These are phyloP conservation scores for Leptobrachium leishanense DNA, from an alignment of 2,113 vertebrate genomes.

Conservation along the genomic window DNA sequence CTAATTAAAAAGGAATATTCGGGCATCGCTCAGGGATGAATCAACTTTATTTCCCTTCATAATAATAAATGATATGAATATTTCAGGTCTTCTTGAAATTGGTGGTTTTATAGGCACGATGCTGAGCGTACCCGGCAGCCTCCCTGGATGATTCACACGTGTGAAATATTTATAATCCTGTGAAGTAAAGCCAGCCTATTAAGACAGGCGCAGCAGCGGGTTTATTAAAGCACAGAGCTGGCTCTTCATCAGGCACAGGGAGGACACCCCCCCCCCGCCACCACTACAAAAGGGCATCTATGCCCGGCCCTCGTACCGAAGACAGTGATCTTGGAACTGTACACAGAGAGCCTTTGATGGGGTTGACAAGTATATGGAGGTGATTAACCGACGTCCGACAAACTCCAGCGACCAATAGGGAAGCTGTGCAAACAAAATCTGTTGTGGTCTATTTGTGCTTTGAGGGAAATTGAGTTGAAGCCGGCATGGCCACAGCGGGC, in stretches of 20 bases:
- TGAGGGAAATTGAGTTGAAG: conserved; percentile 30
- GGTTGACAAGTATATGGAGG: conserved; percentile 19
- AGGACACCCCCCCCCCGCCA: conserved; percentile 1
- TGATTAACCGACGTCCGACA: conserved; percentile 5
- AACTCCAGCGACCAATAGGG: conserved; percentile 20
- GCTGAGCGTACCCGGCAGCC: conserved; percentile 34
- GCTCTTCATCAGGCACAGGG: not conserved
- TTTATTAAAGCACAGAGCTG: conserved; percentile 46
- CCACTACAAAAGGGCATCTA: conserved; percentile 24
- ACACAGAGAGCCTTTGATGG: conserved; percentile 29
- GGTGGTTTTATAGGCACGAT: not conserved
- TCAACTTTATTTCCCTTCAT: not conserved
- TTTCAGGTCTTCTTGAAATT: not conserved
- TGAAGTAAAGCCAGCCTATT: conserved; percentile 14
- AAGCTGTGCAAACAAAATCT: conserved; percentile 39
- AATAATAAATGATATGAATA: not conserved
- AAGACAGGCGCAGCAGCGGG: conserved; percentile 36
- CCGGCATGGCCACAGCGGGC: not conserved
- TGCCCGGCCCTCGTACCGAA: not conserved
- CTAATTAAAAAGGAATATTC: not conserved
- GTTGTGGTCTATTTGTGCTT: conserved; percentile 17
- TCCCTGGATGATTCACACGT: conserved; percentile 33
- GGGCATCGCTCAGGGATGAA: not conserved
- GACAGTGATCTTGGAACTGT: conserved; percentile 18
- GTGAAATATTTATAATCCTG: conserved; percentile 47